Evolutionary conservation across 2,888 invertebrate species (phyloP).

Genomic region (Smittia aterrima): DNA sequence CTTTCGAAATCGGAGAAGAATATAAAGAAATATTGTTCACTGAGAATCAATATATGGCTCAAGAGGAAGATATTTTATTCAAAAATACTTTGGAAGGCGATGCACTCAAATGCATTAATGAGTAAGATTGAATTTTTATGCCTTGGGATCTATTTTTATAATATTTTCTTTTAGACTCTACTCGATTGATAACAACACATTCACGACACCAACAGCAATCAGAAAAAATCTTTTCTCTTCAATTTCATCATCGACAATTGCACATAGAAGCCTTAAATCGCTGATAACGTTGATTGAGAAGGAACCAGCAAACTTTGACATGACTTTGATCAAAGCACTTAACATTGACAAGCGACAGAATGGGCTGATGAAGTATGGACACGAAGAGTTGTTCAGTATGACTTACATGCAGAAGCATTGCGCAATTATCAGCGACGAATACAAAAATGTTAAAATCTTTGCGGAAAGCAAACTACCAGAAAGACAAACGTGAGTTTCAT

Average conservation of each 20-base stretch:
- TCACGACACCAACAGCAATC: slow-evolving; percentile 23
- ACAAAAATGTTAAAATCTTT: slow-evolving; percentile 52
- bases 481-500: slow-evolving; percentile 49
- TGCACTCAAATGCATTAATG: slow-evolving; percentile 47
- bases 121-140: slow-evolving; percentile 15
- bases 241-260: slow-evolving; percentile 49
- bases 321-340: slow-evolving; percentile 49
- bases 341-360: slow-evolving; percentile 50
- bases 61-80: slow-evolving; percentile 42
- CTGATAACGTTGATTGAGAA: slow-evolving; percentile 50
- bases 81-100: slow-evolving; percentile 47
- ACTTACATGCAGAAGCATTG: slow-evolving; percentile 53
- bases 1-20: slow-evolving; percentile 49
- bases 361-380: slow-evolving; percentile 50
- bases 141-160: background rate
- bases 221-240: slow-evolving; percentile 48
- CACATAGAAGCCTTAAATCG: slow-evolving; percentile 49
- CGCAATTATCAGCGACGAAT: slow-evolving; percentile 51
- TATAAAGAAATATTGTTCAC: slow-evolving; percentile 47
- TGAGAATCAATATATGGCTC: slow-evolving; percentile 29
- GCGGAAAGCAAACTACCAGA: slow-evolving; percentile 51
- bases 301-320: slow-evolving; percentile 49
- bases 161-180: background rate
- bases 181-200: slow-evolving; percentile 42
- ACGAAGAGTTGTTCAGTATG: slow-evolving; percentile 52